Evolutionary conservation across 2,113 vertebrate species (phyloP).

Genomic region (Tetraodon nigroviridis): DNA sequence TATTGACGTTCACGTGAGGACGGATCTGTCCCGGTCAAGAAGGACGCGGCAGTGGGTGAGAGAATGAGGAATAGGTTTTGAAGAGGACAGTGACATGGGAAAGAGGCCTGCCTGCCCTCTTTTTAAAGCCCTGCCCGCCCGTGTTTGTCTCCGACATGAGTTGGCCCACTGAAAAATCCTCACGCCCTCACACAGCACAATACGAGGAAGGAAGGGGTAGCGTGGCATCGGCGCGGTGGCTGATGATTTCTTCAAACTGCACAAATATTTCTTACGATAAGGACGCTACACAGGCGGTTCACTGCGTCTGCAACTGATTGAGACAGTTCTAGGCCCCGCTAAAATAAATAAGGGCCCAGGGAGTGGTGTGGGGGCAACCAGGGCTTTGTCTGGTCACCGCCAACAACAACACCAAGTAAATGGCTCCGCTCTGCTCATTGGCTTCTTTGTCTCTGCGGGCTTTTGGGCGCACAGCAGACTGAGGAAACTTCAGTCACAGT

Average conservation of each 20-base stretch:
- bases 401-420: conserved; percentile 33
- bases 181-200: conserved; percentile 62
- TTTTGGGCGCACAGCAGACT: no score
- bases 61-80: conserved; percentile 39
- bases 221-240: conserved; percentile 35
- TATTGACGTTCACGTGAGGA: conserved; percentile 52
- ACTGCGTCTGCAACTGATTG: conserved; percentile 36
- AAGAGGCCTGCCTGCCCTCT: conserved; percentile 39
- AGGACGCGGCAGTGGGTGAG: conserved; percentile 26
- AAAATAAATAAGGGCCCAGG: conserved; percentile 24
- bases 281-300: conserved; percentile 43
- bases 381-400: conserved; percentile 8
- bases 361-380: conserved; percentile 19
- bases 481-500: no score
- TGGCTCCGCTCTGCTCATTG: conserved; percentile 32
- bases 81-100: conserved; percentile 60
- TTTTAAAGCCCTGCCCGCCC: conserved; percentile 56
- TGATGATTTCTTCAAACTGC: conserved; percentile 57
- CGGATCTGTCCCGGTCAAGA: conserved; percentile 46
- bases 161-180: conserved; percentile 53
- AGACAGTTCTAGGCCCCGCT: conserved; percentile 27
- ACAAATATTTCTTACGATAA: conserved; percentile 67
- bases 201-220: conserved; percentile 63
- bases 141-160: conserved; percentile 60
- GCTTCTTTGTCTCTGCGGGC: background rate